phyloP scores from a whole-genome alignment of 2,113 vertebrate genomes.

The Microcebus ravelobensis region DNA sequence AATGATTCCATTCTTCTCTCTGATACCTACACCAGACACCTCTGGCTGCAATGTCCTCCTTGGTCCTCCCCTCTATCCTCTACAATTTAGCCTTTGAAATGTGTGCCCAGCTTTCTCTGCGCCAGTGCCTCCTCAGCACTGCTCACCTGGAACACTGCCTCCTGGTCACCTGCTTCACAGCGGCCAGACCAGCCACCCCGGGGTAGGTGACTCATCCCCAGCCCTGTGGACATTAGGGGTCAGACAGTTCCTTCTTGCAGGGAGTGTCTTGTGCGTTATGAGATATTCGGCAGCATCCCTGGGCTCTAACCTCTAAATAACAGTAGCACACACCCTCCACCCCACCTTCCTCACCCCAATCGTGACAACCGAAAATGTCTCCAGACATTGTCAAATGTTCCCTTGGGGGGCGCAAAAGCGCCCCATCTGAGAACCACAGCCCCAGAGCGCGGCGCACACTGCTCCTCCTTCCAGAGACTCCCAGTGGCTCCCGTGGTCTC shows the following conservation, averaged over 20 bases:
- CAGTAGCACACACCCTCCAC: background rate
- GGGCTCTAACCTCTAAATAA: background rate
- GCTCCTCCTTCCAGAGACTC: background rate
- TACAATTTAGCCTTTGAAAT: background rate
- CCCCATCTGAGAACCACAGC: background rate
- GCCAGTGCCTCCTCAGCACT: background rate
- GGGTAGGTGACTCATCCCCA: background rate
- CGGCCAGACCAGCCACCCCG: background rate
- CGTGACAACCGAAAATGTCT: background rate
- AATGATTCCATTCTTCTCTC: background rate
- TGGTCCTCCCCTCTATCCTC: background rate
- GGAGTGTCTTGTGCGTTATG: background rate
- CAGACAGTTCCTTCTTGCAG: background rate
- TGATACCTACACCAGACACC: background rate
- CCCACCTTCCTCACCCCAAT: background rate
- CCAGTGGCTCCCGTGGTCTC: background rate
- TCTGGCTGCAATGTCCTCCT: background rate
- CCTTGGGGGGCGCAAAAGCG: accelerated
- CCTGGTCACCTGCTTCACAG: background rate
- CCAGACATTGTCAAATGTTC: background rate
- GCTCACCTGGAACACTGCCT: background rate
- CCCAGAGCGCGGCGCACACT: accelerated
- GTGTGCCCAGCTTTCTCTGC: background rate
- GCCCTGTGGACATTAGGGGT: background rate
- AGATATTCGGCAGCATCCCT: background rate